phyloP scores from a whole-genome alignment of 2,888 invertebrate species.

The Polylopha cassiicola region DNA sequence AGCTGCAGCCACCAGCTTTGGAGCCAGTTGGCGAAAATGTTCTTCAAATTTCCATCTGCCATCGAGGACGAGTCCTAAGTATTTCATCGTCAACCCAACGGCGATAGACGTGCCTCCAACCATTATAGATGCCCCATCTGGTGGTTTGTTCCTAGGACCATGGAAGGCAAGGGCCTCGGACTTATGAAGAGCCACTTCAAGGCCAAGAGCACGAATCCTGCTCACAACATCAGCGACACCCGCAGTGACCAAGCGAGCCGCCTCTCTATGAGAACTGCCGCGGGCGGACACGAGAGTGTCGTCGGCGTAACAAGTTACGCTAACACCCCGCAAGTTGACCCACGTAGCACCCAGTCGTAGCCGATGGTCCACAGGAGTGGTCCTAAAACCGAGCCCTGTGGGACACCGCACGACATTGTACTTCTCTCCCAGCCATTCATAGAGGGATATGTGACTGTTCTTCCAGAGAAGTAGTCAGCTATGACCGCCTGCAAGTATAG shows the following conservation, averaged over 20 bases:
- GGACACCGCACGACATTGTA: no score
- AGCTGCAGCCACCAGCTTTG: no score
- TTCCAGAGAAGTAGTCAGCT: background rate
- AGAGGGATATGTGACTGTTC: background rate
- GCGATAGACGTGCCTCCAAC: no score
- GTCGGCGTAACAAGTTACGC: conserved; percentile 5
- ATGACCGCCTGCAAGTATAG: background rate
- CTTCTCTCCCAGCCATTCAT: background rate
- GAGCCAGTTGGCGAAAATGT: no score
- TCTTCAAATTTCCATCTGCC: no score
- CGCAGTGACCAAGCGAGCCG: background rate
- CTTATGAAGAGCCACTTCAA: conserved; percentile 20
- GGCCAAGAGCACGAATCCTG: conserved; percentile 14
- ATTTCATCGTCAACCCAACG: no score
- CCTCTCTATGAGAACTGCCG: background rate
- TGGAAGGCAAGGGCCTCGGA: conserved; percentile 24
- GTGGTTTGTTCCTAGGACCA: background rate
- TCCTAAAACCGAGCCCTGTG: no score
- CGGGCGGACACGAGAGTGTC: conserved; percentile 8
- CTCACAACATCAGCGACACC: no score
- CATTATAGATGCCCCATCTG: no score
- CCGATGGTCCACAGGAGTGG: no score
- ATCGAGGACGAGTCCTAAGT: no score
- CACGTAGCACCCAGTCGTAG: conserved; percentile 6
- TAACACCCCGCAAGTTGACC: conserved; percentile 6